Evolutionary conservation across 2,797 vertebrate genomes (phyloP).

Genomic region (Heterohyrax brucei): DNA sequence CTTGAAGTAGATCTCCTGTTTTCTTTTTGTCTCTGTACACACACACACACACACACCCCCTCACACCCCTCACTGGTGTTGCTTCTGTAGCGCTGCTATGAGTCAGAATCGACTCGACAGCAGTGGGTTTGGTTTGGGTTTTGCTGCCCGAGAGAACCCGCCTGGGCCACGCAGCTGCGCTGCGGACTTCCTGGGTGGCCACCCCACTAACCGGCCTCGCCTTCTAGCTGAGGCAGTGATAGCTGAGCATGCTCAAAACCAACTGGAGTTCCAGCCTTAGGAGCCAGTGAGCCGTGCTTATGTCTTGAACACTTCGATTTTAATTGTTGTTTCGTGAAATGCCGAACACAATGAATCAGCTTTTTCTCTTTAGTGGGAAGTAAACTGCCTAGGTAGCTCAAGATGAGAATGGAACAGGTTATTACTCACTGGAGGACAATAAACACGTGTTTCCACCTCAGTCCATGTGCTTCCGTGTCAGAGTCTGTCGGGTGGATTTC

Average conservation of each 20-base stretch:
- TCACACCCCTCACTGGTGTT: too few relatives aligned
- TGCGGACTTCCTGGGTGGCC: too few relatives aligned
- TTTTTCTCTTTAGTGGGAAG: constrained; percentile 52
- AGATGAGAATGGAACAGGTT: constrained; percentile 48
- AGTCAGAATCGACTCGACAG: too few relatives aligned
- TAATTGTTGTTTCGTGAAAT: constrained; percentile 60
- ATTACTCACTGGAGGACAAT: constrained; percentile 37
- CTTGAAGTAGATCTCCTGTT: too few relatives aligned
- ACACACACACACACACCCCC: too few relatives aligned
- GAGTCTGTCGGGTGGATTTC: background rate
- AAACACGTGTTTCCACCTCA: constrained; percentile 1
- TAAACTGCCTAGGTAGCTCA: constrained; percentile 54
- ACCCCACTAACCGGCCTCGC: too few relatives aligned
- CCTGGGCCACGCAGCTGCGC: background rate
- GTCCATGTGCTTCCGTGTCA: constrained; percentile 21
- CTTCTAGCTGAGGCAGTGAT: background rate
- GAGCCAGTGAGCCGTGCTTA: constrained; percentile 64
- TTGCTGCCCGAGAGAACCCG: too few relatives aligned
- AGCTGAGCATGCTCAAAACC: background rate
- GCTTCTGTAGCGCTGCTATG: too few relatives aligned
- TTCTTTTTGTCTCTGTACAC: too few relatives aligned
- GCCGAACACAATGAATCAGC: constrained; percentile 61
- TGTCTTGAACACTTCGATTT: constrained; percentile 48
- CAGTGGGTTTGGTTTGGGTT: too few relatives aligned
- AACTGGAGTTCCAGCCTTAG: constrained; percentile 42